Evolutionary conservation across 2,113 vertebrate species (phyloP), one percentile per base, ranked within the genome.

Genomic region (Gymnocephalus cernua): DNA sequence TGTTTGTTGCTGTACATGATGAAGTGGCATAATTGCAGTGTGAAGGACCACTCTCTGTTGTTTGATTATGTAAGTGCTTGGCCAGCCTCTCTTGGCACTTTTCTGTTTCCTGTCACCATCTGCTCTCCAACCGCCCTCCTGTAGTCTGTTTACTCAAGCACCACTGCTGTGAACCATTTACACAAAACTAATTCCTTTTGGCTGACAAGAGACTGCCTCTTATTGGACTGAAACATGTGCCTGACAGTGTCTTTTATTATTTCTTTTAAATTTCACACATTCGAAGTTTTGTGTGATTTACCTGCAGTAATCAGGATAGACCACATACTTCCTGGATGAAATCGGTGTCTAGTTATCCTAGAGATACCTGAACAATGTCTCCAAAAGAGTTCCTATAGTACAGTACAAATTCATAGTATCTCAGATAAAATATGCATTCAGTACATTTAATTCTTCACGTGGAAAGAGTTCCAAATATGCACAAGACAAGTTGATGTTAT

Each of bases 21-120:
- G 19, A 73, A 75, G 73, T 21, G 56, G 61, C 32, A 6, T 19
- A 16, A 14, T 1, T 21, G 62, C 65, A 44, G 41, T 74, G 58
- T 58, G 9, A 79, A 74, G 48, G 11, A 21, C 32, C 8, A 16
- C 59, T 73, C 13, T 76, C 18, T 53, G 29, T 74, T 57, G 25
- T 74, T 58, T 44, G 62, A 68, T 85, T 84, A 82, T 45, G 53
- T 65, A 89, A 88, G 47, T 13, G 64, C 75, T 76, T 83, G 69
- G 74, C 27, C 11, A 59, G 71, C 23, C 16, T 76, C 76, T 74
- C 32, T 79, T 75, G 48, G 71, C 79, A 71, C 65, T 66, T 73
- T 64, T 21, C 72, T 1, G 73, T 68, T 81, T 91, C 77, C 84
- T 85, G 77, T 80, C 74, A 86, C 89, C 86, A 81, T 86, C 89